Conservation (phyloP, 2,797 vertebrate species). For the Etheostoma perlongum region DNA sequence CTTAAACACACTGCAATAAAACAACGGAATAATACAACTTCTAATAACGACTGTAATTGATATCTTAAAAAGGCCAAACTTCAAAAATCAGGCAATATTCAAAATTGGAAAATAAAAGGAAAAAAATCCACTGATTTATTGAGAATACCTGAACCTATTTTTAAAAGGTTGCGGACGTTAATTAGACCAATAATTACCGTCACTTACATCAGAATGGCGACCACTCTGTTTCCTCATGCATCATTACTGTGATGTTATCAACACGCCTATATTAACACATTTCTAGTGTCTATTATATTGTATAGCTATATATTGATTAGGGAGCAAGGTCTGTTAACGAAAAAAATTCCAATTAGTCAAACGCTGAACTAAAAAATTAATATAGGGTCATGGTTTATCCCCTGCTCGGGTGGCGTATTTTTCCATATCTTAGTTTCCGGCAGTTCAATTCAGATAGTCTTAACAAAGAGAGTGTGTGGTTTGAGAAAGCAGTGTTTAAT, state of each 20-base stretch:
- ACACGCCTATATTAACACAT: conserved; percentile 2
- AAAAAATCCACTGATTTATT: background rate
- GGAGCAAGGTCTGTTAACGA: background rate
- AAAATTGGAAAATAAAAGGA: background rate
- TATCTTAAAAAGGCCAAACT: background rate
- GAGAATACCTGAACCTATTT: background rate
- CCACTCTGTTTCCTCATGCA: conserved; percentile 23
- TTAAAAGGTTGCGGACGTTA: background rate
- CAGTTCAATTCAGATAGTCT: conserved; percentile 62
- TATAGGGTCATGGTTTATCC: conserved; percentile 9
- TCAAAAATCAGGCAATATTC: background rate
- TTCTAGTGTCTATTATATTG: background rate
- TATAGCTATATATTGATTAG: background rate
- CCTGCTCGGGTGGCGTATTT: conserved; percentile 22
- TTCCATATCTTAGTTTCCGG: conserved; percentile 67
- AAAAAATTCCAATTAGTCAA: background rate
- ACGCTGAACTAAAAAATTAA: background rate
- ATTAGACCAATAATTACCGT: conserved; percentile 41
- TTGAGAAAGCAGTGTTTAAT: conserved; percentile 83
- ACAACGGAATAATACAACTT: background rate
- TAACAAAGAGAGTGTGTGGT: conserved; percentile 70
- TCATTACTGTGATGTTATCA: conserved; percentile 12
- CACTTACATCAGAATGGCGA: background rate
- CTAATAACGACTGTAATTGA: background rate
- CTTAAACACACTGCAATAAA: background rate